phyloP scores from a whole-genome alignment of 2,888 invertebrate genomes.

The Thelaira solivaga region DNA sequence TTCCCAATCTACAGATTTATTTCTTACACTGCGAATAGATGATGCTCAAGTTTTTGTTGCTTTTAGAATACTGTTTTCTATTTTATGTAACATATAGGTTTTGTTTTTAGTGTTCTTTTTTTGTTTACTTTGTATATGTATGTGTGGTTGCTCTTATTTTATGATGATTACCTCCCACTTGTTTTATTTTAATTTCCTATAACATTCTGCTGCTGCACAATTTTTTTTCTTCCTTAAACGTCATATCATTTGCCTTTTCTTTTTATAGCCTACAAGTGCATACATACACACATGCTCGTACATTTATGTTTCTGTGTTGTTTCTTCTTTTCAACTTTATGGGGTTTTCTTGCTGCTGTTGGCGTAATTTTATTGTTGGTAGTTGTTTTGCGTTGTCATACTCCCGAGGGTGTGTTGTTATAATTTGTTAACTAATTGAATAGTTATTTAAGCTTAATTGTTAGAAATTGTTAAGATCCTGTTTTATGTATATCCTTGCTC shows the following conservation, averaged over 20 bases:
- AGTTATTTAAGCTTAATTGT: conserved; percentile 61
- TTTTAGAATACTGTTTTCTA: neutral
- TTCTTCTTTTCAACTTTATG: neutral
- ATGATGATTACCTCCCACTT: conserved; percentile 38
- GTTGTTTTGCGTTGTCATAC: conserved; percentile 43
- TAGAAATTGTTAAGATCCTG: conserved; percentile 53
- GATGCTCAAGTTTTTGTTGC: neutral
- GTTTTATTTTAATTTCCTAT: neutral
- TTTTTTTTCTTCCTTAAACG: conserved; percentile 9
- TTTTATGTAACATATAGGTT: neutral
- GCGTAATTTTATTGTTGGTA: conserved; percentile 11
- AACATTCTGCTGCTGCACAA: neutral
- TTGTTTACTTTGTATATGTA: conserved; percentile 25
- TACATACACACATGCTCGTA: no score
- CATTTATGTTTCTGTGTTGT: conserved; percentile 21
- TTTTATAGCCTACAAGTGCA: conserved; percentile 26
- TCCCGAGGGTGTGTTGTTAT: conserved; percentile 49
- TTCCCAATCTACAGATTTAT: neutral
- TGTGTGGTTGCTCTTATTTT: no score
- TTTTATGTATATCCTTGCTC: conserved; percentile 29
- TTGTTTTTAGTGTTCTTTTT: conserved; percentile 30
- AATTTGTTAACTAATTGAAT: conserved; percentile 63
- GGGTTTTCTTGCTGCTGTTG: neutral
- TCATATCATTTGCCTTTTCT: neutral
- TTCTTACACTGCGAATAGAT: neutral